These are phyloP conservation scores for Leptura quadrifasciata DNA, from an alignment of 2,888 invertebrate species.

Conservation along the genomic window DNA sequence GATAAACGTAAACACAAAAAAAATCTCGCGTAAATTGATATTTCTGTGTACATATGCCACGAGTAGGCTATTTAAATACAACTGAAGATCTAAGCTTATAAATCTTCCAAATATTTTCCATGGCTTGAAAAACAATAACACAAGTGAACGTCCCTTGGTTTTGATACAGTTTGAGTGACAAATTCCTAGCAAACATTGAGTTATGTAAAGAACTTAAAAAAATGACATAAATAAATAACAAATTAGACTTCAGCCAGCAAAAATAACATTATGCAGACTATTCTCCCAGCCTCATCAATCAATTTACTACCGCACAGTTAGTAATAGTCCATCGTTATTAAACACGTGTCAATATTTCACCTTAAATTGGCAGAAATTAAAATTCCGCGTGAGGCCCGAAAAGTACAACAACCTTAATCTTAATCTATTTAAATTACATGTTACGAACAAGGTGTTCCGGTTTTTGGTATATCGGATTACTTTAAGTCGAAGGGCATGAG, in stretches of 20 bases:
- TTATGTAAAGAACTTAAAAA: no score
- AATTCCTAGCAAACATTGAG: neutral
- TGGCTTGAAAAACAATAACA: neutral
- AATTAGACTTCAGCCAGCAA: no score
- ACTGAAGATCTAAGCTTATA: neutral
- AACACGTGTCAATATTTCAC: neutral
- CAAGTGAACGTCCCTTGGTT: neutral
- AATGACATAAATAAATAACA: no score
- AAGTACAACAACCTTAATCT: slow-evolving; percentile 16
- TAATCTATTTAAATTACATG: slow-evolving; percentile 12
- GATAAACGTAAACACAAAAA: neutral
- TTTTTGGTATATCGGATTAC: neutral
- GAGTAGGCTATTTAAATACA: neutral
- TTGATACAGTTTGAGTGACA: neutral
- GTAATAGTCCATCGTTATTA: neutral
- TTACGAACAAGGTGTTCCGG: slow-evolving; percentile 19
- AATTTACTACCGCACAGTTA: no score
- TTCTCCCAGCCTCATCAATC: no score
- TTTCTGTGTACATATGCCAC: no score
- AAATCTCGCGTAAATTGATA: neutral
- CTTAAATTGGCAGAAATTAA: neutral
- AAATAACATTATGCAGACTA: no score
- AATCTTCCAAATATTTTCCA: neutral
- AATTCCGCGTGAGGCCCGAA: neutral
- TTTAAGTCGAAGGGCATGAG: neutral